Evolutionary conservation across 2,888 invertebrate species (phyloP), one percentile per base, ranked within the genome.

Genomic region (Protophormia terraenovae): DNA sequence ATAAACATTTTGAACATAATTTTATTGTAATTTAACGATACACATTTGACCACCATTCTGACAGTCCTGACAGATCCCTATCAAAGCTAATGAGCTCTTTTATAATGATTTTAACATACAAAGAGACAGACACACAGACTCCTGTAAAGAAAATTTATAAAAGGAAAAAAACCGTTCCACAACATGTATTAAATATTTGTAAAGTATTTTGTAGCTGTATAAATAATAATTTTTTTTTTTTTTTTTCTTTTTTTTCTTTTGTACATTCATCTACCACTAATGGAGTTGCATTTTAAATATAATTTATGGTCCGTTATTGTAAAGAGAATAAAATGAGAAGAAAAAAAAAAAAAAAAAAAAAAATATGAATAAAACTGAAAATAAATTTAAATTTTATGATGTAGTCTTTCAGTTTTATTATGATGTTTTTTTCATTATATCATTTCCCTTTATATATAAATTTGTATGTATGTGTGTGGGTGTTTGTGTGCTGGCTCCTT

Each of bases 241-340:
- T 53, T 32, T 41, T 55, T 58, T 45, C n/a, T 47, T 6, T 19
- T 45, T 29, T 47, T 35, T n/a, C 10, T 29, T 53, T 32, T 60
- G 27, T 60, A 38, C 45, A 67, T 67, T 67, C 66, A 67, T 50
- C 14, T 66, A 16, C 66, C 81, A 60, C 77, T 81, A 84, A 84
- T 80, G 50, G 84, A 81, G 81, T 77, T 81, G 84, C 77, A 84
- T 81, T 73, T 84, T 67, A 77, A 84, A 81, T 81, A 81, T 78
- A 73, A 81, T 84, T 81, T 81, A 84, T 81, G 84, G 67, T 60
- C n/a, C 71, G 55, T 77, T 27, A 50, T 47, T 38, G 72, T 24
- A 50, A 78, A 66, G 12, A n/a, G 58, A 71, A 35, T 10, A 22
- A 60, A 35, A 60, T 27, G 7, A 24, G 29, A n/a, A 16, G 19